Evolutionary conservation across 2,113 vertebrate species (phyloP).

Genomic region (Amphiprion ocellaris): DNA sequence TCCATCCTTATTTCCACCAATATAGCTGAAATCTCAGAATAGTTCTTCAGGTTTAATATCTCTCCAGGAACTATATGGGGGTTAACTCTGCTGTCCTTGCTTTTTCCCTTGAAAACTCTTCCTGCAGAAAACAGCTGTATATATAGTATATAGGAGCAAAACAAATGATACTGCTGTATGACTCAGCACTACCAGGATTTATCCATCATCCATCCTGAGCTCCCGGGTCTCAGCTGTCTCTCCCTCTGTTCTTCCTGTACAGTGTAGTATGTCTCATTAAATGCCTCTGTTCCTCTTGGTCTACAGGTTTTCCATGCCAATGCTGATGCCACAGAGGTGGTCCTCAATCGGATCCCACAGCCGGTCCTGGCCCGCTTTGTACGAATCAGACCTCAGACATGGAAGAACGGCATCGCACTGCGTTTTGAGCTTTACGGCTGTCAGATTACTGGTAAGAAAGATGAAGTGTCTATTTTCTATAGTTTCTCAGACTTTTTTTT

Average conservation of each 20-base stretch:
- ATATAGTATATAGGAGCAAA: too few species aligned
- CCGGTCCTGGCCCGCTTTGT: constrained; percentile 94
- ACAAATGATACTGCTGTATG: neutral
- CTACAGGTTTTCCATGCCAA: constrained; percentile 94
- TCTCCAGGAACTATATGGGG: neutral
- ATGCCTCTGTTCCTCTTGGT: constrained; percentile 23
- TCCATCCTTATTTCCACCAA: too few species aligned
- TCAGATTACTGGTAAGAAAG: constrained; percentile 91
- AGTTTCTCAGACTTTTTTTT: constrained; percentile 34
- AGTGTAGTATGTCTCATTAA: neutral
- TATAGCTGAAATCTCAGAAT: too few species aligned
- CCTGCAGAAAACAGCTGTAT: too few species aligned
- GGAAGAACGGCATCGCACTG: constrained; percentile 94
- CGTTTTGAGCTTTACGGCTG: constrained; percentile 97
- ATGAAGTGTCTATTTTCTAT: neutral
- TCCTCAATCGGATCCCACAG: constrained; percentile 93
- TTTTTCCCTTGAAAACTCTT: too few species aligned
- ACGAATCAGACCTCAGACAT: constrained; percentile 93
- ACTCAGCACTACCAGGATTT: neutral
- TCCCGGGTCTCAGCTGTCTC: neutral
- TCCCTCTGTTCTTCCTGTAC: neutral
- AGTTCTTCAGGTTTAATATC: too few species aligned
- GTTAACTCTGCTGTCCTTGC: too few species aligned
- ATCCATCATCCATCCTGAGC: neutral
- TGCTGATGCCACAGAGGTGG: constrained; percentile 91